A percentile compares a stretch with the other conserved stretches of the same genome.
Evolutionary conservation across 2,888 invertebrate genomes (phyloP).

Genomic region (Oscheius sp.): DNA sequence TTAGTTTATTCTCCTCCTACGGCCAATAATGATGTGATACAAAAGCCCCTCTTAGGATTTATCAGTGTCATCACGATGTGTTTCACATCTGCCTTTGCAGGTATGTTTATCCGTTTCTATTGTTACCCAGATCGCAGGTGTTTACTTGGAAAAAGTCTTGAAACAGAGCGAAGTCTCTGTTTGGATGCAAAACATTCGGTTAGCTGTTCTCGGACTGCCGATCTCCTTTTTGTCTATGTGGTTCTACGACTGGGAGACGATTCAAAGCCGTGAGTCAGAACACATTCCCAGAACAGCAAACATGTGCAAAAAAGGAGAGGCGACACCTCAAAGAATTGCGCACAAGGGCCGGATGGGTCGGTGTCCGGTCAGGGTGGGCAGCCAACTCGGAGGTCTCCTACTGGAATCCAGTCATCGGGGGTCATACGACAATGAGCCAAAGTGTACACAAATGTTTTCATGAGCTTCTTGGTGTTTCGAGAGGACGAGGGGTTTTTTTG

Average conservation of each 20-base stretch:
- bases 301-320: constrained; percentile 32
- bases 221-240: constrained; percentile 81
- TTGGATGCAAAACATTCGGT: constrained; percentile 98
- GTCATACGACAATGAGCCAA: constrained; percentile 18
- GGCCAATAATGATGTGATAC: constrained; percentile 49
- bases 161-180: constrained; percentile 82
- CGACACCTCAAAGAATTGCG: constrained; percentile 36
- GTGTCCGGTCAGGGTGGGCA: constrained; percentile 35
- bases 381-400: constrained; percentile 17
- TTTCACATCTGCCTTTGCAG: constrained; percentile 72
- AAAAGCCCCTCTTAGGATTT: constrained; percentile 66
- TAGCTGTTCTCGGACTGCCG: constrained; percentile 90
- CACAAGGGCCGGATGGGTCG: constrained; percentile 26
- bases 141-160: constrained; percentile 96
- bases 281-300: constrained; percentile 31
- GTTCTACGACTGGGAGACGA: constrained; percentile 67
- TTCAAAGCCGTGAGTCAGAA: constrained; percentile 56
- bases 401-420: constrained; percentile 4
- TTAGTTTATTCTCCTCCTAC: constrained; percentile 68
- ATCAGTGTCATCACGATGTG: constrained; percentile 70
- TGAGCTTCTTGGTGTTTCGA: constrained; percentile 8
- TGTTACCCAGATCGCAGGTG: constrained; percentile 78
- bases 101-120: constrained; percentile 35
- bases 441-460: constrained; percentile 35
- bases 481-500: constrained; percentile 1